phyloP scores from a whole-genome alignment of 1,140 invertebrate species.

The Hyphantria cunea region DNA sequence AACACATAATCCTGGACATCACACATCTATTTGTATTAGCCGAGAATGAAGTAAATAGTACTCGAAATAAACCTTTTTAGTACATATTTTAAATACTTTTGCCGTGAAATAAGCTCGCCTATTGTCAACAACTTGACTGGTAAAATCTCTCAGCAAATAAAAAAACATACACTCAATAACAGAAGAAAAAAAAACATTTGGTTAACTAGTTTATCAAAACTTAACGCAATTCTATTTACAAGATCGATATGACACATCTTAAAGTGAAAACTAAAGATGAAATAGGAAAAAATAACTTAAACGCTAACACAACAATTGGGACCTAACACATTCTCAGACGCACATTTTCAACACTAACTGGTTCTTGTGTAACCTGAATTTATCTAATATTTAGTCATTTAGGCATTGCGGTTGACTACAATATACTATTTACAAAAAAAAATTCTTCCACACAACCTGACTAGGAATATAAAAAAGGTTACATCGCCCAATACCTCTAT shows the following conservation, averaged over 20 bases:
- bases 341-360: no score
- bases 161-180: neutral
- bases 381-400: neutral
- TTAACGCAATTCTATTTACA: slow-evolving; percentile 3
- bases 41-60: no score
- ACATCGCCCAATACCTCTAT: no score
- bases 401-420: neutral
- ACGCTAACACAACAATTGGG: neutral
- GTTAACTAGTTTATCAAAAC: slow-evolving; percentile 7
- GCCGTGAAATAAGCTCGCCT: neutral
- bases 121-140: neutral
- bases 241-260: slow-evolving; percentile 9
- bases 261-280: neutral
- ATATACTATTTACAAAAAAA: neutral
- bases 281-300: slow-evolving; percentile 4
- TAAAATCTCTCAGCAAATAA: no score
- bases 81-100: no score
- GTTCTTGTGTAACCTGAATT: neutral
- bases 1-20: no score
- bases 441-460: no score
- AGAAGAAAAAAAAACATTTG: slow-evolving; percentile 3
- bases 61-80: no score
- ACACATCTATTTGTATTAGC: no score
- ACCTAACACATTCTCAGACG: neutral
- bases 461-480: neutral